Conservation (phyloP, 2,113 vertebrate genomes). For the Scopus umbretta region DNA sequence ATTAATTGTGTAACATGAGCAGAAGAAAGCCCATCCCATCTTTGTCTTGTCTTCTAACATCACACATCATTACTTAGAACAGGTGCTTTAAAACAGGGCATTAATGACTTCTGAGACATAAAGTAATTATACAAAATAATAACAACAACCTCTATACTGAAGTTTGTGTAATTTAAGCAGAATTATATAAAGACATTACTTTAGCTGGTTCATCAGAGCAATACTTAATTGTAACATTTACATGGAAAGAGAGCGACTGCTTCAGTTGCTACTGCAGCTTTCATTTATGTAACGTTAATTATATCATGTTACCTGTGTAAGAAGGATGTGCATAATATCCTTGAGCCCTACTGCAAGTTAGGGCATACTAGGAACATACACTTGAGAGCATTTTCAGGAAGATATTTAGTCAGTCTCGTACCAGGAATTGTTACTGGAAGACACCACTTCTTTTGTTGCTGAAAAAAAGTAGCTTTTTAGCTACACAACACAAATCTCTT, state of each 20-base stretch:
- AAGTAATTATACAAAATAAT: constrained; percentile 28
- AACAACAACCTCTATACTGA: background rate
- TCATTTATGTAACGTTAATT: constrained; percentile 26
- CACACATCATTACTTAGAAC: background rate
- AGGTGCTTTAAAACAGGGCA: background rate
- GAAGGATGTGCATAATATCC: constrained; percentile 5
- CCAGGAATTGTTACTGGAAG: constrained; percentile 7
- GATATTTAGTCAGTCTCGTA: background rate
- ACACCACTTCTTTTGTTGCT: background rate
- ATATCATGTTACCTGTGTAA: constrained; percentile 15
- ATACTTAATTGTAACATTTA: background rate
- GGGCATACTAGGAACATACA: constrained; percentile 2
- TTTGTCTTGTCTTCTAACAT: background rate
- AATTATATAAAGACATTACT: background rate
- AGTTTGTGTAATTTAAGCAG: constrained; percentile 1
- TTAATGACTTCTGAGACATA: constrained; percentile 32
- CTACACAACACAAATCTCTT: background rate
- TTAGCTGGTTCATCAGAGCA: background rate
- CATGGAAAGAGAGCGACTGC: constrained; percentile 26
- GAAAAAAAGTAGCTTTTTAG: background rate
- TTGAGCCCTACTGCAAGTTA: background rate
- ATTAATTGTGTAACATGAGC: background rate
- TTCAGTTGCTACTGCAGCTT: constrained; percentile 19
- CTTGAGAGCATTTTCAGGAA: constrained; percentile 4
- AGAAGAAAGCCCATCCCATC: background rate